A percentile compares a stretch with the other conserved stretches of the same genome.
Evolutionary conservation across 2,113 vertebrate species (phyloP).

Genomic region (Piprites chloris): DNA sequence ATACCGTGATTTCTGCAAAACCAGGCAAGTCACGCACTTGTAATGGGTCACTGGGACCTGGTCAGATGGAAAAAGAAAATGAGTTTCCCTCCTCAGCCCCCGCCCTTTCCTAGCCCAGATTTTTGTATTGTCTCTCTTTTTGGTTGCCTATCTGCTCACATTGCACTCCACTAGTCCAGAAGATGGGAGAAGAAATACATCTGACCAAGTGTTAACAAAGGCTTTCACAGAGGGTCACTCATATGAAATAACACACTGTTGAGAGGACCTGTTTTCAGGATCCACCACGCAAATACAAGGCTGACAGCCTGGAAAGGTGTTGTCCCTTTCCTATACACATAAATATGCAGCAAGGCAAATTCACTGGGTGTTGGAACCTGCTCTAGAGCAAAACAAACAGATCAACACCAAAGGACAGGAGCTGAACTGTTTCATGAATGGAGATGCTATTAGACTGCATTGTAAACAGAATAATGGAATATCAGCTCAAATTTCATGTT

Average conservation of each 20-base stretch:
- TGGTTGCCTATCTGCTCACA: rapidly evolving
- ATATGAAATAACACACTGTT: rapidly evolving
- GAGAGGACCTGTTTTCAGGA: not conserved
- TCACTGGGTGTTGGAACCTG: not conserved
- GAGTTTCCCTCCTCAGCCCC: not conserved
- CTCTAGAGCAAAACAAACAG: not conserved
- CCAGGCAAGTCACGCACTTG: not conserved
- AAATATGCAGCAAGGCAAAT: not conserved
- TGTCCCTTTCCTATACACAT: not conserved
- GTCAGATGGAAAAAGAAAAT: conserved; percentile 36
- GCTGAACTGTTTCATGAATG: conserved; percentile 11
- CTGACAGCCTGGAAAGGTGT: not conserved
- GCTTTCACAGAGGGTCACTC: not conserved
- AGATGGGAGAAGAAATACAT: not conserved
- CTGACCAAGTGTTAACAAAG: not conserved
- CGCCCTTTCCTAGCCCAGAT: not conserved
- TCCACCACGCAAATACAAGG: not conserved
- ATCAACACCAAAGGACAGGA: not conserved
- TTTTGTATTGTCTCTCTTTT: not conserved
- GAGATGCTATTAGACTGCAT: not conserved
- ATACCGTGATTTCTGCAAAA: not conserved
- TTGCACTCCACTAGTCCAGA: not conserved
- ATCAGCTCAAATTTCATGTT: conserved; percentile 5
- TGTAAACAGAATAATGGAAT: not conserved
- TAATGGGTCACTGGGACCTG: conserved; percentile 25